These are phyloP conservation scores for Nanger granti DNA, from an alignment of 2,113 vertebrate species.

Conservation along the genomic window DNA sequence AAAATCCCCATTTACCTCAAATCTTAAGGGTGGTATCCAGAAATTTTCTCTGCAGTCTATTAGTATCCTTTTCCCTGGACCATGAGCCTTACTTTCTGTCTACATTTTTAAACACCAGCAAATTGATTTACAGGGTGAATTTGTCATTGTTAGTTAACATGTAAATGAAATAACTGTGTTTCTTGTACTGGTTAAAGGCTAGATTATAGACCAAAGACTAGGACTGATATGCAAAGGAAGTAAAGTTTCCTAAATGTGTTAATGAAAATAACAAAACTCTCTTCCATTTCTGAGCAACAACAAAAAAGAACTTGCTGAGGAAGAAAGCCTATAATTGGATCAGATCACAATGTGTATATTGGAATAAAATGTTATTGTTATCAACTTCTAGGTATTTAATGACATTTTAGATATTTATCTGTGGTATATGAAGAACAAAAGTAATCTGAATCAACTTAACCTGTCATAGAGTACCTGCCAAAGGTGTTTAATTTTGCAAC, in stretches of 20 bases:
- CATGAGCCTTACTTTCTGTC: neutral
- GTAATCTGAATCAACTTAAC: neutral
- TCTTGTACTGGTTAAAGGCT: neutral
- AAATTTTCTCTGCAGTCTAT: neutral
- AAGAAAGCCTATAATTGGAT: neutral
- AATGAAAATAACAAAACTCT: neutral
- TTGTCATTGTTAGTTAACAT: neutral
- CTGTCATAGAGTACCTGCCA: neutral
- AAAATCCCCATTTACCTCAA: neutral
- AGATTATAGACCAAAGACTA: neutral
- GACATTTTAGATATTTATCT: neutral
- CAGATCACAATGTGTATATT: neutral
- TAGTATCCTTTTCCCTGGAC: neutral
- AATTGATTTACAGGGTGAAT: neutral
- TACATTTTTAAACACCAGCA: neutral
- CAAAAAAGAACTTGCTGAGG: neutral
- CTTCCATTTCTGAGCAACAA: neutral
- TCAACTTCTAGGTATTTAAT: neutral
- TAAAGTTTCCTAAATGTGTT: neutral
- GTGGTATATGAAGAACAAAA: neutral
- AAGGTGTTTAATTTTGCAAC: neutral
- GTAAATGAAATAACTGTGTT: neutral
- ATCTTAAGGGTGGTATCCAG: neutral
- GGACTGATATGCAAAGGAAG: neutral
- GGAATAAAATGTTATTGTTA: slow-evolving; percentile 14